Percentiles rank a stretch among this genome's conserved stretches.
These are phyloP conservation scores for Buathra laborator DNA, from an alignment of 2,888 invertebrate genomes.

Conservation along the genomic window DNA sequence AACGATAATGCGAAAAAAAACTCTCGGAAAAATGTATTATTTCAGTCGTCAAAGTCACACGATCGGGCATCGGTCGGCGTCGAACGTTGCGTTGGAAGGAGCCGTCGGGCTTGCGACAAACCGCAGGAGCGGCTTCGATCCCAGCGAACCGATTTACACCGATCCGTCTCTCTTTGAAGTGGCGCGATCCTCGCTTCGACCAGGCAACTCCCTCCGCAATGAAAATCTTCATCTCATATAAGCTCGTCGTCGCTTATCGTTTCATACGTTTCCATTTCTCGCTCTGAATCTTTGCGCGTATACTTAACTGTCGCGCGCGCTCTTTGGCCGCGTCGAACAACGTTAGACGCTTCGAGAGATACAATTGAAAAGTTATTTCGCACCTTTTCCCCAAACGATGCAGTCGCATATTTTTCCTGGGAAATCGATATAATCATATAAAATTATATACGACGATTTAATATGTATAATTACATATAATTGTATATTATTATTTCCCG, in stretches of 20 bases:
- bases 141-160: slow-evolving; percentile 97
- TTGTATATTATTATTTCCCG: no score
- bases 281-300: not conserved
- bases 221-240: slow-evolving; percentile 83
- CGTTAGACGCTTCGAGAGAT: not conserved
- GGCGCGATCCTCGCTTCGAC: slow-evolving; percentile 90
- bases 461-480: no score
- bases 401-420: no score
- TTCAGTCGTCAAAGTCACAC: slow-evolving; percentile 80
- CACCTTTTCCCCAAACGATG: not conserved
- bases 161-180: slow-evolving; percentile 96
- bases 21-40: slow-evolving; percentile 5
- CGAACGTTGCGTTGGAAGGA: slow-evolving; percentile 85
- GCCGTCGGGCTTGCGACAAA: slow-evolving; percentile 86
- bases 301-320: not conserved
- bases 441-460: no score
- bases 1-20: not conserved
- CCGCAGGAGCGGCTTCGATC: slow-evolving; percentile 90
- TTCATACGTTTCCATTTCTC: not conserved
- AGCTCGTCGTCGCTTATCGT: slow-evolving; percentile 47
- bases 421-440: no score
- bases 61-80: slow-evolving; percentile 81
- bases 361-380: not conserved
- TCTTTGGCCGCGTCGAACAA: not conserved
- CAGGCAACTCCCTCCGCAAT: slow-evolving; percentile 86